A percentile compares a stretch with the other conserved stretches of the same genome.
phyloP scores from a whole-genome alignment of 1,140 invertebrate genomes.

The Danaus melanippus region DNA sequence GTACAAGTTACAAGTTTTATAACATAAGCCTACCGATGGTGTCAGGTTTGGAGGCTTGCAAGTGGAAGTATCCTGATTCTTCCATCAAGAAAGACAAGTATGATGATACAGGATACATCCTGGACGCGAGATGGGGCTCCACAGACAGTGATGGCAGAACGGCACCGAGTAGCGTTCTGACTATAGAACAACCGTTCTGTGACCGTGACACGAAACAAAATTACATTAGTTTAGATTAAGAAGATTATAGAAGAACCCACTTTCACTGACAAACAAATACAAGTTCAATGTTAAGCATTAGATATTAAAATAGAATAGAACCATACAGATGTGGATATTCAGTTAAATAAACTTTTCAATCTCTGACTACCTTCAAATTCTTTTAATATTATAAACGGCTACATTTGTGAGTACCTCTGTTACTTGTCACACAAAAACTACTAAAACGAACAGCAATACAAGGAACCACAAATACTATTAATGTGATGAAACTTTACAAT shows the following conservation, averaged over 20 bases:
- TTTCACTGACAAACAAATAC: background rate
- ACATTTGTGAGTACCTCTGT: too few species aligned
- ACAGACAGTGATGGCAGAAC: slow-evolving; percentile 68
- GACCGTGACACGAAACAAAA: slow-evolving; percentile 10
- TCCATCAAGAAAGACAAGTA: slow-evolving; percentile 70
- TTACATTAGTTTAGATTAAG: background rate
- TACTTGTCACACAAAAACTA: too few species aligned
- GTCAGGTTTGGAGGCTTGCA: slow-evolving; percentile 93
- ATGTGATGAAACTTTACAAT: too few species aligned
- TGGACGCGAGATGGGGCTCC: slow-evolving; percentile 71
- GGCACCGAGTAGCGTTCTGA: slow-evolving; percentile 35
- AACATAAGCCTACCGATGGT: slow-evolving; percentile 74
- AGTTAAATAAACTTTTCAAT: too few species aligned
- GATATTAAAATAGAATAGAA: too few species aligned
- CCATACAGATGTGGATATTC: too few species aligned
- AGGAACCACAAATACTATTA: too few species aligned
- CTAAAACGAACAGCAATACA: too few species aligned
- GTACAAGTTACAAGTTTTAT: background rate
- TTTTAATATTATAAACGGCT: too few species aligned
- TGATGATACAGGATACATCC: slow-evolving; percentile 76
- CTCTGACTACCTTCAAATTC: too few species aligned
- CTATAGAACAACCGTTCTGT: slow-evolving; percentile 21
- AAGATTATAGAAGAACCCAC: too few species aligned
- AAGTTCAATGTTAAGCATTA: too few species aligned
- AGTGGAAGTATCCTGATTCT: slow-evolving; percentile 85